A percentile compares a stretch with the other conserved stretches of the same genome.
phyloP scores from a whole-genome alignment of 2,113 vertebrate genomes.

The Paralichthys olivaceus region DNA sequence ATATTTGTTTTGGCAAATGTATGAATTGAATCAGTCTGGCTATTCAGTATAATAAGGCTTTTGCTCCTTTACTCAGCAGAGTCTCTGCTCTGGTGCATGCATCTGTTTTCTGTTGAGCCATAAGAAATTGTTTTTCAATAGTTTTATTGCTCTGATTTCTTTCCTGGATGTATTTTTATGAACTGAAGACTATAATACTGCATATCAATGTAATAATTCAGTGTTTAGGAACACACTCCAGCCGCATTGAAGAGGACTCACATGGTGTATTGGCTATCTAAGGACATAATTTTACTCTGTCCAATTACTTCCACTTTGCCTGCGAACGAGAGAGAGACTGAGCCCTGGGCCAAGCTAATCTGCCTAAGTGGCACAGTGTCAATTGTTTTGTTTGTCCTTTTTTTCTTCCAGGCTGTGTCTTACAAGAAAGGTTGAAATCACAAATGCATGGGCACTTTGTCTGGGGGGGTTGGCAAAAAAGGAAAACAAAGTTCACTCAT shows the following conservation, averaged over 20 bases:
- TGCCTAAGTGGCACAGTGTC: conserved; percentile 69
- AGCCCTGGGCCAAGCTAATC: conserved; percentile 62
- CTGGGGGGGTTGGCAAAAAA: conserved; percentile 87
- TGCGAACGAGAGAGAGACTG: conserved; percentile 43
- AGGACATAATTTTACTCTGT: conserved; percentile 63
- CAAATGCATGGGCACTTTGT: conserved; percentile 99
- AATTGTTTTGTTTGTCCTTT: conserved; percentile 83
- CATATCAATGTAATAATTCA: conserved; percentile 48
- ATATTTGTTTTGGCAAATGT: conserved; percentile 56
- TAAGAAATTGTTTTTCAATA: conserved; percentile 29
- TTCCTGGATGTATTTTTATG: conserved; percentile 53
- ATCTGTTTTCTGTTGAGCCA: conserved; percentile 58
- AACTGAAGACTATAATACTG: conserved; percentile 57
- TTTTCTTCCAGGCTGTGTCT: conserved; percentile 90
- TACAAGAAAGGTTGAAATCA: conserved; percentile 99
- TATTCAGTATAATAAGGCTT: not conserved
- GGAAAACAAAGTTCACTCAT: conserved; percentile 81
- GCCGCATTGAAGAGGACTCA: conserved; percentile 63
- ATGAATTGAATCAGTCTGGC: conserved; percentile 34
- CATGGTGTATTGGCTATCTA: conserved; percentile 57
- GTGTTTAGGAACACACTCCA: conserved; percentile 42
- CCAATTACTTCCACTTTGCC: conserved; percentile 49
- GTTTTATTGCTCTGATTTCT: conserved; percentile 27
- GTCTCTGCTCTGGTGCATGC: conserved; percentile 33
- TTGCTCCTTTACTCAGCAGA: conserved; percentile 17